These are phyloP conservation scores for Noctua janthe DNA, from an alignment of 2,888 invertebrate genomes.

Conservation along the genomic window DNA sequence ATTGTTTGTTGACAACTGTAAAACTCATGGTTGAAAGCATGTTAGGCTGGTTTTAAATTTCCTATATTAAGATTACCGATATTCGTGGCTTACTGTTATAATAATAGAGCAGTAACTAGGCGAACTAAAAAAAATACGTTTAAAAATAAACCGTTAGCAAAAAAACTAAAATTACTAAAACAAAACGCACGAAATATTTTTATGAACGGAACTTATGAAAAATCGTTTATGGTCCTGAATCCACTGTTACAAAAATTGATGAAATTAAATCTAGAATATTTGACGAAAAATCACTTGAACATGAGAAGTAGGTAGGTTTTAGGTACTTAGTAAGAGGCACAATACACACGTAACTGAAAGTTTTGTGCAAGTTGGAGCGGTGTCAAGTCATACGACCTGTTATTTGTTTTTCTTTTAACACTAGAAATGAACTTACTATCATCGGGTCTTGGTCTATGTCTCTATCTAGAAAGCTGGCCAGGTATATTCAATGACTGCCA, in stretches of 20 bases:
- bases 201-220: not conserved
- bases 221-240: no score
- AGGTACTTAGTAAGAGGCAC: not conserved
- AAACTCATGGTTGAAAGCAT: conserved; percentile 16
- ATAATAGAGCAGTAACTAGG: not conserved
- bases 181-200: not conserved
- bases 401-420: not conserved
- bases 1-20: conserved; percentile 55
- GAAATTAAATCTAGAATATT: not conserved
- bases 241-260: not conserved
- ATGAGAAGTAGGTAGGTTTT: not conserved
- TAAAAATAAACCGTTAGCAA: not conserved
- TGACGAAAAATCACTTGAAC: not conserved
- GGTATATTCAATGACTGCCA: not conserved
- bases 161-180: not conserved
- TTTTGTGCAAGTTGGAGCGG: not conserved
- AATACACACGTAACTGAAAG: not conserved
- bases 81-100: conserved; percentile 35
- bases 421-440: not conserved
- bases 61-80: conserved; percentile 10
- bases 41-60: conserved; percentile 29
- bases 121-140: not conserved
- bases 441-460: not conserved
- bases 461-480: not conserved
- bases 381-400: conserved; percentile 3